Evolutionary conservation across 2,888 invertebrate genomes (phyloP).

Genomic region (Thera obeliscata): DNA sequence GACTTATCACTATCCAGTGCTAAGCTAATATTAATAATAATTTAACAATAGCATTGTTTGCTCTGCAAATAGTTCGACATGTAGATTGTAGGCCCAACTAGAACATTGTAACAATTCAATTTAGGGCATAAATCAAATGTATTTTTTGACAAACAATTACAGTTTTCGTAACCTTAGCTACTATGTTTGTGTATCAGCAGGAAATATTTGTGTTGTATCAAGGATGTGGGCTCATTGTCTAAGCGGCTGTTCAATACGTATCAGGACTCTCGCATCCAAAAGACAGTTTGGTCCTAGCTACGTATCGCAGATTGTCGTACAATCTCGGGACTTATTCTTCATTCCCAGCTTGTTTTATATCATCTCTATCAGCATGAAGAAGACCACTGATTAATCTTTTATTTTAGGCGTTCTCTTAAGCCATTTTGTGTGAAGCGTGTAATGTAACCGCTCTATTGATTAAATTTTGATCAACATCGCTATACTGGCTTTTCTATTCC

Average conservation of each 20-base stretch:
- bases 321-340: too few species aligned
- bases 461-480: constrained; percentile 24
- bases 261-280: background rate
- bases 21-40: constrained; percentile 16
- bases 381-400: background rate
- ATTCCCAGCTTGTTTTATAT: too few species aligned
- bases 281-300: background rate
- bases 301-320: too few species aligned
- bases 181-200: constrained; percentile 18
- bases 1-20: constrained; percentile 6
- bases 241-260: constrained; percentile 7
- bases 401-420: background rate
- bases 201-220: constrained; percentile 17
- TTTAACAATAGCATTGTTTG: constrained; percentile 10
- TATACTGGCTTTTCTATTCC: constrained; percentile 40
- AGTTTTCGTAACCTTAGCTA: constrained; percentile 6
- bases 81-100: constrained; percentile 5
- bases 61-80: constrained; percentile 16
- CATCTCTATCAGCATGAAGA: background rate
- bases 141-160: constrained; percentile 10
- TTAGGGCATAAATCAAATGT: constrained; percentile 1
- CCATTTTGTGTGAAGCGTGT: background rate
- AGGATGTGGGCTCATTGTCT: constrained; percentile 7
- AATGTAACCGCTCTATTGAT: constrained; percentile 25
- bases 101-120: background rate